A percentile compares a stretch with the other conserved stretches of the same genome.
Evolutionary conservation across 2,797 vertebrate species (phyloP).

Genomic region (Acanthurus leucopareius): DNA sequence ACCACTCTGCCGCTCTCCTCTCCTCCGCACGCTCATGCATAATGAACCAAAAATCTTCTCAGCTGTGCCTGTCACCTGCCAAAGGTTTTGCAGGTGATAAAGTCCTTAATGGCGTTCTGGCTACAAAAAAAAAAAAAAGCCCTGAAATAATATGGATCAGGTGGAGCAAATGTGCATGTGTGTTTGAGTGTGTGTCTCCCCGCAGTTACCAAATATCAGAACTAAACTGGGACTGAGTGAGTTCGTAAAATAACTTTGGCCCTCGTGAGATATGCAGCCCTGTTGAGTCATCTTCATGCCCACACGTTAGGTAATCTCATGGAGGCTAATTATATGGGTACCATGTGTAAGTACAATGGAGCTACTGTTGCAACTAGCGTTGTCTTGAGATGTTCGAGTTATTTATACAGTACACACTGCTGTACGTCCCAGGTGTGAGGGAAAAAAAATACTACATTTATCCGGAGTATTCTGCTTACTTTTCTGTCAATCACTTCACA

Average conservation of each 20-base stretch:
- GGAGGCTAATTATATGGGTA: conserved; percentile 45
- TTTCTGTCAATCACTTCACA: conserved; percentile 49
- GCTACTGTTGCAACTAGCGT: conserved; percentile 9
- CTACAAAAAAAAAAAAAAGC: conserved; percentile 44
- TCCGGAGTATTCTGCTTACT: conserved; percentile 12
- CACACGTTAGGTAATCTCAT: conserved; percentile 27
- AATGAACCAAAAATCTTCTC: conserved; percentile 59
- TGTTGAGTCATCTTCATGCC: conserved; percentile 39
- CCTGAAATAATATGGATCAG: conserved; percentile 10
- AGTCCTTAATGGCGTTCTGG: conserved; percentile 23
- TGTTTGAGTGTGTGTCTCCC: not conserved
- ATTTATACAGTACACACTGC: conserved; percentile 36
- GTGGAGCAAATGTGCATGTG: conserved; percentile 1
- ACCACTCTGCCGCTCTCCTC: conserved; percentile 40
- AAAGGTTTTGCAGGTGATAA: conserved; percentile 42
- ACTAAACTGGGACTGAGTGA: conserved; percentile 15
- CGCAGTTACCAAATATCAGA: conserved; percentile 6
- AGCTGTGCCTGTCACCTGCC: conserved; percentile 57
- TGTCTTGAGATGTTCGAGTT: conserved; percentile 24
- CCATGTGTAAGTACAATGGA: conserved; percentile 32
- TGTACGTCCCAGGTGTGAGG: conserved; percentile 28
- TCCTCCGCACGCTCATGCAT: conserved; percentile 50
- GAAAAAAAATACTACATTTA: conserved; percentile 2
- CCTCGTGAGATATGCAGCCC: conserved; percentile 2
- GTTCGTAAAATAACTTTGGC: conserved; percentile 32